These are phyloP conservation scores for Sparidentex hasta DNA, from an alignment of 2,797 vertebrate species.

Conservation along the genomic window DNA sequence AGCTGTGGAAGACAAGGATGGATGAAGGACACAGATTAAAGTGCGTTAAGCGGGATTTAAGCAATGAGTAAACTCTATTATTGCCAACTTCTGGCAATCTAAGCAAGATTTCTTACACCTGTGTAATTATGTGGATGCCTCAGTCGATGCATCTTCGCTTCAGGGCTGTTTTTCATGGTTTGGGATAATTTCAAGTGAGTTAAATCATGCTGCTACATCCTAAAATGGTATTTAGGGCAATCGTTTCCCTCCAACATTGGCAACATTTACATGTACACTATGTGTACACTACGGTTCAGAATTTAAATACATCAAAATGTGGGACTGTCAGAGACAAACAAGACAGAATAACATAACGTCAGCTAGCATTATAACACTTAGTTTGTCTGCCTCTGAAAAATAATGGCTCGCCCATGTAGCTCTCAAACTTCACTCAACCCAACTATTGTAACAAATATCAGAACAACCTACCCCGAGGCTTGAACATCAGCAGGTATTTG, in stretches of 20 bases:
- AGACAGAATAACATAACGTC: no score
- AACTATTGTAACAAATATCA: no score
- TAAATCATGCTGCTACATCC: not conserved
- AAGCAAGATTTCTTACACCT: not conserved
- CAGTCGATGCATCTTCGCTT: not conserved
- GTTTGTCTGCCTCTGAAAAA: no score
- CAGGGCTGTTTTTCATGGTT: not conserved
- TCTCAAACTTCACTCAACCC: no score
- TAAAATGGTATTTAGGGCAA: not conserved
- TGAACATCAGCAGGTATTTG: no score
- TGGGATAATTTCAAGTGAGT: not conserved
- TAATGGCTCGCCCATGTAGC: no score
- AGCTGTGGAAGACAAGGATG: not conserved
- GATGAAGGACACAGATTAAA: constrained; percentile 5
- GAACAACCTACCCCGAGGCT: no score
- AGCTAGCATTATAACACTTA: no score
- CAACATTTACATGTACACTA: not conserved
- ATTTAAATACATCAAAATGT: no score
- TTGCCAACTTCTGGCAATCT: not conserved
- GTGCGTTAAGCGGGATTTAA: constrained; percentile 15
- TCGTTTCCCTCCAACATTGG: not conserved
- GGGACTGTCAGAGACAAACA: no score
- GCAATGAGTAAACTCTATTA: constrained; percentile 5
- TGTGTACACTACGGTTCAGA: no score
- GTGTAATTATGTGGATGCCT: not conserved